These are phyloP conservation scores for Forpus xanthops DNA, from an alignment of 2,797 vertebrate genomes.

Conservation along the genomic window DNA sequence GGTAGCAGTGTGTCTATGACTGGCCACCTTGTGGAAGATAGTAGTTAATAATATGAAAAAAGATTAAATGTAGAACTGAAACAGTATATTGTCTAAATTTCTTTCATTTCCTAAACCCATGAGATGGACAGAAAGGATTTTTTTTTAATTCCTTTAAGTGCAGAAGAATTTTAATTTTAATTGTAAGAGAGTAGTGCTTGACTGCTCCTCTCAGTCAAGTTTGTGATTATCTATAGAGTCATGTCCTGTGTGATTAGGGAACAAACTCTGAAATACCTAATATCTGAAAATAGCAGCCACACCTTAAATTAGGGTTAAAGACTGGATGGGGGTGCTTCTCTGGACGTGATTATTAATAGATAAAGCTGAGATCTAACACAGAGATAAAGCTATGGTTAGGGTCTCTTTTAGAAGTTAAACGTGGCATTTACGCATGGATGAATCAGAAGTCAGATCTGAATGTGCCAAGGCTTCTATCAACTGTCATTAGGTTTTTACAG, in stretches of 20 bases:
- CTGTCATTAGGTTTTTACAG: background rate
- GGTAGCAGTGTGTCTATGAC: background rate
- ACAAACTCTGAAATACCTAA: background rate
- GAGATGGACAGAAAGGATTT: background rate
- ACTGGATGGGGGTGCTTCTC: background rate
- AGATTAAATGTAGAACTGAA: background rate
- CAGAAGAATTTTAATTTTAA: constrained; percentile 7
- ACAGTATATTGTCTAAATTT: background rate
- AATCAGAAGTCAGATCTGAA: constrained; percentile 9
- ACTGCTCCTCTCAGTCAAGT: background rate
- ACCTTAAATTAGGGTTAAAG: constrained; percentile 4
- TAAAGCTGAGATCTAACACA: background rate
- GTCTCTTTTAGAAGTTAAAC: background rate
- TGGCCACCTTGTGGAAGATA: background rate
- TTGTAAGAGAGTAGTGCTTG: background rate
- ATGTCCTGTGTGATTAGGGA: background rate
- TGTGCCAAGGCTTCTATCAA: background rate
- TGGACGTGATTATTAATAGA: constrained; percentile 7
- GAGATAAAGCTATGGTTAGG: background rate
- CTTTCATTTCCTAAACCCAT: background rate
- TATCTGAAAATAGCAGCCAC: constrained; percentile 14
- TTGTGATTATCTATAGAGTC: constrained; percentile 22
- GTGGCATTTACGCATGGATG: background rate
- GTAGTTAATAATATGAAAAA: background rate
- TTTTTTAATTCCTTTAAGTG: background rate